phyloP scores from a whole-genome alignment of 2,888 invertebrate genomes.

The Charanyca ferruginea region DNA sequence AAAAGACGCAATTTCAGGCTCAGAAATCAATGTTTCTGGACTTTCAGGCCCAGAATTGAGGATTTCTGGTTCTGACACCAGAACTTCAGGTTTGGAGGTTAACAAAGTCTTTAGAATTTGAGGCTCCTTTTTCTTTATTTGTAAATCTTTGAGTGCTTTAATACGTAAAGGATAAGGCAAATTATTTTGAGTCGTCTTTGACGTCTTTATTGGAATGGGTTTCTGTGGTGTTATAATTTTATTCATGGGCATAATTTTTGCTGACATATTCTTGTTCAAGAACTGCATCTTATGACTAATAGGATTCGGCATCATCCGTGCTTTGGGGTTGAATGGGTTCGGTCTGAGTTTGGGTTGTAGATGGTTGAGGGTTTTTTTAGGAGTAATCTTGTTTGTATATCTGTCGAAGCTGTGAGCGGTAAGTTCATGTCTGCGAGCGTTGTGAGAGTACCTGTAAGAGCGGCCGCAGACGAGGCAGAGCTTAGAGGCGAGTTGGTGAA shows the following conservation, averaged over 20 bases:
- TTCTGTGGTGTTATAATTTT: conserved; percentile 80
- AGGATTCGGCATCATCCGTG: conserved; percentile 88
- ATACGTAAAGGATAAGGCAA: conserved; percentile 88
- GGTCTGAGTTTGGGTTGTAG: conserved; percentile 87
- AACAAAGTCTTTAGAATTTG: conserved; percentile 89
- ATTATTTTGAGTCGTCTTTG: conserved; percentile 80
- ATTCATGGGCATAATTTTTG: conserved; percentile 77
- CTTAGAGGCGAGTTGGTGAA: conserved; percentile 88
- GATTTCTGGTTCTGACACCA: conserved; percentile 88
- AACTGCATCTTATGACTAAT: conserved; percentile 87
- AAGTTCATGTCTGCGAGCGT: conserved; percentile 88
- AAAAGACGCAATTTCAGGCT: conserved; percentile 89
- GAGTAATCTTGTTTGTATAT: conserved; percentile 87
- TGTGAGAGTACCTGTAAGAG: conserved; percentile 89
- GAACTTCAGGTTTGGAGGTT: conserved; percentile 86
- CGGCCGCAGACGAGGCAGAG: conserved; percentile 89
- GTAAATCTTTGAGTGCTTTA: conserved; percentile 89
- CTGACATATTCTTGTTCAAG: conserved; percentile 77
- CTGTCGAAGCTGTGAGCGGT: conserved; percentile 88
- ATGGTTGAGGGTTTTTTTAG: conserved; percentile 75
- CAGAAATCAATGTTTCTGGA: conserved; percentile 88
- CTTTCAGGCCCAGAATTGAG: conserved; percentile 89
- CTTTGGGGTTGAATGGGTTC: conserved; percentile 89
- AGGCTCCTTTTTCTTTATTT: conserved; percentile 89
- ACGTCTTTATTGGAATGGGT: conserved; percentile 83